Base-by-base conservation (phyloP, 23 tunicate species). In the Phallusia fumigata region DNA sequence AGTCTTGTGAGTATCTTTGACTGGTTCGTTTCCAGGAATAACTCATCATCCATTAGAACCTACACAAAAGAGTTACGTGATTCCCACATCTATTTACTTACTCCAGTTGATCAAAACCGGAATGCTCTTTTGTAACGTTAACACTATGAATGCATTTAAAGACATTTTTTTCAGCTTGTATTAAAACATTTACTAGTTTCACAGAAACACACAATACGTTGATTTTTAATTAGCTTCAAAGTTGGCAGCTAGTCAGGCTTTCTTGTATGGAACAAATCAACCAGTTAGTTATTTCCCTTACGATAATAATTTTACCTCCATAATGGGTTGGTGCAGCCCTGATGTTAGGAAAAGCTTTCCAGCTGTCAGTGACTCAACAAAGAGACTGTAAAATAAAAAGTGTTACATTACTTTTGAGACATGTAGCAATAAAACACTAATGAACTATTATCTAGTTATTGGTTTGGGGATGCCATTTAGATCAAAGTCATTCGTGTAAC, bases 21-120 rank as follows among this genome's bases (percentile, higher is more conserved):
- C 35, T 77, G 76, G 69, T 93, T 86, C 24, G 95, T 88, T 80
- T 97, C 99, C 19, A 97, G 89, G 36, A 82, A 83, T 33, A 94
- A 78, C 45, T 94, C 99, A 52, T 92, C 95, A 77, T 92, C 95
- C 91, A 90, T 95, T n/a, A 97, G 73, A 0, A 97, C 97, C 98
- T 94, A 36, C 18, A 58, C 8, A 40, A 40, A 5, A 40, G 47
- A 40, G 10, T 40, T 40, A 26, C 32, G 31, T 28, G 31, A 52
- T 28, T 6, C 74, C 32, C 8, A 49, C 24, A 76, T 13, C 5
- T 13, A 19, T 12, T 76, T 76, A 16, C 19, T 12, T 19, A 13
- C 32, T 34, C 16, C 21, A 22, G 24, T 76, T 33, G 0, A 28
- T 26, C 11, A 2, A 65, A 2, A 26, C 11, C 32, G 12, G 12